Percentiles rank a stretch among this genome's conserved stretches.
phyloP scores from a whole-genome alignment of 64 coral and sea anemone species.

The Montipora efflorescens region DNA sequence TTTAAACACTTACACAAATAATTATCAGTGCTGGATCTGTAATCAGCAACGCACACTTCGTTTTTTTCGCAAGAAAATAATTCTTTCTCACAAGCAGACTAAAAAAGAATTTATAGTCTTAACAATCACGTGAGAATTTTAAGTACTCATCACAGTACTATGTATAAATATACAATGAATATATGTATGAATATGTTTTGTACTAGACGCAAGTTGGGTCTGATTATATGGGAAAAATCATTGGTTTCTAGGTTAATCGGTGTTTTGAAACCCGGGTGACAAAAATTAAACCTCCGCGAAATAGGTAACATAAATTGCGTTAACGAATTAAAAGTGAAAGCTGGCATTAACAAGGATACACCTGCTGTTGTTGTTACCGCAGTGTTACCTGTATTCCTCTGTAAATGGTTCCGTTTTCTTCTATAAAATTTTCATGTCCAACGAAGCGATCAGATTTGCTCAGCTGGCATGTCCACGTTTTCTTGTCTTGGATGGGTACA shows the following conservation, averaged over 20 bases:
- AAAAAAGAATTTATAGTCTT: background rate
- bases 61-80: background rate
- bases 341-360: too few relatives aligned
- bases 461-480: background rate
- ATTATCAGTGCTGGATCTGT: background rate
- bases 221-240: too few relatives aligned
- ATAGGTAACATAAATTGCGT: background rate
- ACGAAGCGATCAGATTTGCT: background rate
- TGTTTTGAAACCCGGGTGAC: too few relatives aligned
- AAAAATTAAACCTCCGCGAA: too few relatives aligned
- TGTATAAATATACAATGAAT: too few relatives aligned
- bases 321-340: background rate
- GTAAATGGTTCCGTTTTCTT: background rate
- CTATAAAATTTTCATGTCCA: background rate
- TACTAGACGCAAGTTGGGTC: too few relatives aligned
- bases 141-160: too few relatives aligned
- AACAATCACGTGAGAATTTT: background rate
- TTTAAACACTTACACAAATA: background rate
- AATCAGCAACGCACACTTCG: slow-evolving; percentile 8
- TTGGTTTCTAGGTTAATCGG: too few relatives aligned
- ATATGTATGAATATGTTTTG: too few relatives aligned
- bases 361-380: background rate
- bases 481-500: background rate
- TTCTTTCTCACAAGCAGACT: slow-evolving; percentile 1
- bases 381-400: background rate